Evolutionary conservation across 1,140 invertebrate genomes (phyloP), one percentile per base, ranked within the genome.

Genomic region (Cydia fagiglandana): DNA sequence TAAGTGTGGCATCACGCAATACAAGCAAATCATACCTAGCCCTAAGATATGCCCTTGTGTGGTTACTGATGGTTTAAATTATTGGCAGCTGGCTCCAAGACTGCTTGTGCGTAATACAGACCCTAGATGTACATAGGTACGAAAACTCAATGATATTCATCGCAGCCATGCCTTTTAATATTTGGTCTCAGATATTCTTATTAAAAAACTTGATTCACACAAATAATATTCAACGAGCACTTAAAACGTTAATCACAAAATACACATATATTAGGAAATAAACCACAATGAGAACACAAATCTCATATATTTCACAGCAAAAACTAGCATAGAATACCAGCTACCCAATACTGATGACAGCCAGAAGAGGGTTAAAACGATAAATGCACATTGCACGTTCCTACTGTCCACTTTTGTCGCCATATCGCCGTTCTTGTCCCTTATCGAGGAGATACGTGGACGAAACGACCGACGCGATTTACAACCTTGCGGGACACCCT

Each of bases 381-480:
- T 56, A 56, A 56, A 56, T 56, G 53, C 53, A 17, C 53, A 56
- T 56, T 56, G 53, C 53, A 56, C 53, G 53, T 56, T 56, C 53
- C 1, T 17, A 17, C 53, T n/a, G 53, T 56, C 53, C 53, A 56
- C n/a, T 56, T 56, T 56, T 56, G 53, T 56, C 53, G n/a, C 53
- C 53, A 56, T 56, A 56, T 56, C 53, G 53, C 4, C 15, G 13
- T 2, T 50, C n/a, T 56, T 50, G 13, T 50, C 47, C 53, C 53
- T 17, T 56, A 56, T 56, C 53, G n/a, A 17, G 53, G 17, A 56
- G 53, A 56, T 56, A 56, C 53, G 53, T 20, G 53, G n/a, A 56
- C 15, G 53, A 56, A 56, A 56, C 53, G 53, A 56, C 53, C 53
- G n/a, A 17, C 17, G 53, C 53, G 53, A 56, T 56, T 56, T 56